Evolutionary conservation across 2,113 vertebrate genomes (phyloP), one percentile per base, ranked within the genome.

Genomic region (Dolichotis patagonum): DNA sequence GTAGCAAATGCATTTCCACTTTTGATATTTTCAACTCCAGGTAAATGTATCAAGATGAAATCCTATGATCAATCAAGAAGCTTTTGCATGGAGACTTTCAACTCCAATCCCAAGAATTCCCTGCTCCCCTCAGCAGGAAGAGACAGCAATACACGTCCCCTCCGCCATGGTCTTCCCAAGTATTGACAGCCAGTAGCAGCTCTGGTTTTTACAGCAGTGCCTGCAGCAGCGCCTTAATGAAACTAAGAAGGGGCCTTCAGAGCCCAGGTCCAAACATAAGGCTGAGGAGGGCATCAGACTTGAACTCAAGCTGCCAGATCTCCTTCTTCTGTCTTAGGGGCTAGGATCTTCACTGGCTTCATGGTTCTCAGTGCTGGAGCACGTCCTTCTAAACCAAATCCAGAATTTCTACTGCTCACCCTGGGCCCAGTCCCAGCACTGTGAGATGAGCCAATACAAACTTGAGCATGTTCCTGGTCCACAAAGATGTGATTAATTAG

Each of bases 381-480:
- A 98, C 90, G 3, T 98, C 98, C 71, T 99, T 99, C 20, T 97
- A 84, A 91, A 99, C 98, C 52, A 99, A 97, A 96, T 99, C 98
- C 0, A 99, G 99, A 30, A 99, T 96, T 85, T 99, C 99, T 86
- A 99, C 99, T 0, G 99, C 99, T 69, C 99, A 93, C 99, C 99
- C 99, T 0, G 99, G 99, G 3, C 98, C 98, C 80, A 99, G 98
- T 46, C 99, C 99, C 43, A 99, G 98, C 0, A 98, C 98, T 98
- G 99, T 98, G 7, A 99, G 98, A 82, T 99, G 99, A 46, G 98
- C 99, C 46, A 99, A 85, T 0, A 99, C 99, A 85, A 99, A 99
- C 11, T 98, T 98, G 13, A 99, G 99, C 56, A 98, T 98, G n/a
- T 99, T 99, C 20, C 99, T 97, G 26, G 98, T 99, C 99, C 98